Evolutionary conservation across 2,113 vertebrate genomes (phyloP).

Genomic region (Callionymus lyra): DNA sequence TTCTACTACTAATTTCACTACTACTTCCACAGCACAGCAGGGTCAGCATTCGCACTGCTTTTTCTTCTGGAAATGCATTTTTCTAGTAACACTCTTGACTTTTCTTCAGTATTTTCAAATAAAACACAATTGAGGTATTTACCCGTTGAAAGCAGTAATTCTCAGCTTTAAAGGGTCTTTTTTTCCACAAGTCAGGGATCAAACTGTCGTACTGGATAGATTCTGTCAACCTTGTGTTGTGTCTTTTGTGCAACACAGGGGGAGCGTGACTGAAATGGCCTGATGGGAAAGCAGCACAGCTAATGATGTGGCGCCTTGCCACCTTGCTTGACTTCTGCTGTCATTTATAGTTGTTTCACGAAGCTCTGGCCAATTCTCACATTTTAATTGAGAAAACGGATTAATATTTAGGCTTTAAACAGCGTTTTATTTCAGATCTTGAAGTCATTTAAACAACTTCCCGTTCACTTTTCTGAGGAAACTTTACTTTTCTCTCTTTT

Average conservation of each 20-base stretch:
- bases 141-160: no score
- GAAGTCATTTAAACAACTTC: conserved; percentile 1
- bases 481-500: conserved; percentile 20
- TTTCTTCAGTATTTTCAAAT: no score
- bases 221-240: conserved; percentile 18
- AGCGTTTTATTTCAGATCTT: conserved; percentile 14
- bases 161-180: no score
- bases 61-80: no score
- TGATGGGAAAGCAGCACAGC: conserved; percentile 19
- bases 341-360: conserved; percentile 44
- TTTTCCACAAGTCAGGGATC: no score
- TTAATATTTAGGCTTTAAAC: conserved; percentile 42
- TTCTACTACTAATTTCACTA: no score
- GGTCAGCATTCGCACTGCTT: no score
- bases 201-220: no score
- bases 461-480: conserved; percentile 14
- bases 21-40: no score
- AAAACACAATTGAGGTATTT: no score
- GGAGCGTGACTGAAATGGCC: conserved; percentile 31
- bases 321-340: conserved; percentile 25
- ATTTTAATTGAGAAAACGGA: conserved; percentile 10
- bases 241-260: conserved; percentile 31
- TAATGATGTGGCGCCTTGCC: conserved; percentile 51
- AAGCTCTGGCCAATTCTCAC: conserved; percentile 4
- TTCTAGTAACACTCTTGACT: no score